These are phyloP conservation scores for Astropecten irregularis DNA, from an alignment of 53 echinoderm and acorn worm species.

Conservation along the genomic window DNA sequence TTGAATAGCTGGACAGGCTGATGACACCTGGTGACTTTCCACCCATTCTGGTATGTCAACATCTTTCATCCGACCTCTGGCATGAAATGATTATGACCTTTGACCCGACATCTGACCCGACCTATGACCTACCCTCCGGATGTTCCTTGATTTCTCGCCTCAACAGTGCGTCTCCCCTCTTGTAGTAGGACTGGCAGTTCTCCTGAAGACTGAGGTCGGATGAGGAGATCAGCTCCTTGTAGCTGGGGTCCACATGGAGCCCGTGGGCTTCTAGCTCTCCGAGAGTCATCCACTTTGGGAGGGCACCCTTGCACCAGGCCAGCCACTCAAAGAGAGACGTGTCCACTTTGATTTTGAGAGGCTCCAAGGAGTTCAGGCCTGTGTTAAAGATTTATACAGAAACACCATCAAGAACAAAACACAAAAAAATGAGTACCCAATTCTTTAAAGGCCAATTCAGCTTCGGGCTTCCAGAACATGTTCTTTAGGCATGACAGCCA, in stretches of 20 bases:
- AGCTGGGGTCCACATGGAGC: slow-evolving; percentile 70
- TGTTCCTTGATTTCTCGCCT: slow-evolving; percentile 84
- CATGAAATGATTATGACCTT: too few species aligned
- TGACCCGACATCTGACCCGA: too few species aligned
- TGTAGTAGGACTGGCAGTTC: slow-evolving; percentile 91
- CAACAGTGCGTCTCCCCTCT: slow-evolving; percentile 78
- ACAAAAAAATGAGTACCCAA: too few species aligned
- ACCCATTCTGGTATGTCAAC: too few species aligned
- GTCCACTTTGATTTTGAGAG: slow-evolving; percentile 80
- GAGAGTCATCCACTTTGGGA: slow-evolving; percentile 90
- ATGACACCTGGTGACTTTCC: too few species aligned
- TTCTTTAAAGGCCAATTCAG: too few species aligned
- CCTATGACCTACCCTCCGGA: slow-evolving; percentile 70
- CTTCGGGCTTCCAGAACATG: too few species aligned
- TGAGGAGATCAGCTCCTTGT: slow-evolving; percentile 74
- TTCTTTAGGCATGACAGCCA: too few species aligned
- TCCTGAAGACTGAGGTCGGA: slow-evolving; percentile 80
- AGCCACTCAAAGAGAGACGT: slow-evolving; percentile 94
- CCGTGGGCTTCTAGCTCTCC: slow-evolving; percentile 75
- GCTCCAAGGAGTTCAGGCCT: slow-evolving; percentile 74
- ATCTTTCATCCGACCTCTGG: too few species aligned
- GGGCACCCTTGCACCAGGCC: slow-evolving; percentile 85
- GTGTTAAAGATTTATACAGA: too few species aligned
- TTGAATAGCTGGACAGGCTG: too few species aligned
- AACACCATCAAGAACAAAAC: neutral